phyloP scores from a whole-genome alignment of 2,113 vertebrate species.

The Puma concolor region DNA sequence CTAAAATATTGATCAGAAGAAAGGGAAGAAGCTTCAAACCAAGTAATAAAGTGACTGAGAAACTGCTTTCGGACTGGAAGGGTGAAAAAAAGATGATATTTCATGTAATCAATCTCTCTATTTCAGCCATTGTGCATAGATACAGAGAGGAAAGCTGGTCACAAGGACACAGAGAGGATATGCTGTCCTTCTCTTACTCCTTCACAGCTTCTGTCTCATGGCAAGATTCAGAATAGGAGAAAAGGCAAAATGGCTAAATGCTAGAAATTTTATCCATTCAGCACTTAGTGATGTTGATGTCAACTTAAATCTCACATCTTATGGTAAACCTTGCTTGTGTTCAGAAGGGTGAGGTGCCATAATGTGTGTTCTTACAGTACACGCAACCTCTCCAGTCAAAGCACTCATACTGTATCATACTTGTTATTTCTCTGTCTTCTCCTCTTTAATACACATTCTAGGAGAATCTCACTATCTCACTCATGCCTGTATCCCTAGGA shows the following conservation, averaged over 20 bases:
- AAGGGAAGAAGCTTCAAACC: constrained; percentile 37
- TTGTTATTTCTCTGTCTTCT: background rate
- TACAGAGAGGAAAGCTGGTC: constrained; percentile 5
- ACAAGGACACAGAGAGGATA: constrained; percentile 4
- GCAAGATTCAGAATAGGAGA: background rate
- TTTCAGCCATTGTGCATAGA: constrained; percentile 35
- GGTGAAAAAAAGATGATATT: background rate
- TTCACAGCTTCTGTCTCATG: background rate
- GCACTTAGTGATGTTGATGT: constrained; percentile 22
- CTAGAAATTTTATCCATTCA: background rate
- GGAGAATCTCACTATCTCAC: background rate
- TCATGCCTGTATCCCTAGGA: background rate
- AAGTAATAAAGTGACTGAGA: constrained; percentile 47
- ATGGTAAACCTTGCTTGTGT: background rate
- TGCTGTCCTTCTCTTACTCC: background rate
- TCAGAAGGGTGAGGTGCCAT: background rate
- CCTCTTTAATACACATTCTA: background rate
- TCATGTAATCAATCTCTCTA: constrained; percentile 49
- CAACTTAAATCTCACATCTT: constrained; percentile 7
- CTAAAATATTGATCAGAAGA: constrained; percentile 75
- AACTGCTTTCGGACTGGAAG: constrained; percentile 30
- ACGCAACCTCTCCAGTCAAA: background rate
- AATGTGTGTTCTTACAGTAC: background rate
- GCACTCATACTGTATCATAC: background rate
- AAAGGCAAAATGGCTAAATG: constrained; percentile 28